Conservation (phyloP, 2,797 vertebrate genomes). For the Simalia tracyae region DNA sequence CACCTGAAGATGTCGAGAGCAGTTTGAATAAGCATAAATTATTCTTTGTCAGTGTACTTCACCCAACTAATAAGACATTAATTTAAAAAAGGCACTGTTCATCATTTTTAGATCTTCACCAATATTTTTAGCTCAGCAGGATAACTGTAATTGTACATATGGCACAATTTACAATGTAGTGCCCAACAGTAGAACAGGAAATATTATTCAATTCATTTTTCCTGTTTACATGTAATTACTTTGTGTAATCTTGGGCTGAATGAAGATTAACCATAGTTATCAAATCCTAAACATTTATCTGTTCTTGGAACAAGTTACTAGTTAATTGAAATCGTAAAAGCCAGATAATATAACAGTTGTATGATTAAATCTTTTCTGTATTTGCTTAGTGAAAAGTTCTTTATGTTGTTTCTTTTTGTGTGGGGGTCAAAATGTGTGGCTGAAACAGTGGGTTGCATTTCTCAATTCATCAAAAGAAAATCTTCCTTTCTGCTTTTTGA, state of each 20-base stretch:
- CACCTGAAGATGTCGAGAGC: constrained; percentile 89
- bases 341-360: constrained; percentile 67
- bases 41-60: constrained; percentile 86
- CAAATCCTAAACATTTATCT: constrained; percentile 78
- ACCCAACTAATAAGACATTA: constrained; percentile 91
- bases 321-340: constrained; percentile 75
- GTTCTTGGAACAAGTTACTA: constrained; percentile 77
- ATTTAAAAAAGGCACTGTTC: constrained; percentile 86
- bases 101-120: constrained; percentile 82
- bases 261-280: constrained; percentile 81
- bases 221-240: constrained; percentile 84
- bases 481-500: neutral
- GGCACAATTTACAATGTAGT: constrained; percentile 74
- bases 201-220: constrained; percentile 79
- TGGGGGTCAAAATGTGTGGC: constrained; percentile 11
- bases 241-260: constrained; percentile 80
- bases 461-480: neutral
- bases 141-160: constrained; percentile 78
- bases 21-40: constrained; percentile 86
- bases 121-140: constrained; percentile 80
- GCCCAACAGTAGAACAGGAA: constrained; percentile 73
- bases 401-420: constrained; percentile 43
- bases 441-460: neutral
- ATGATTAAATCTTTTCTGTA: constrained; percentile 53
- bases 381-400: constrained; percentile 49